A percentile compares a stretch with the other conserved stretches of the same genome.
phyloP scores from a whole-genome alignment of 2,113 vertebrate genomes.

The Equus quagga region DNA sequence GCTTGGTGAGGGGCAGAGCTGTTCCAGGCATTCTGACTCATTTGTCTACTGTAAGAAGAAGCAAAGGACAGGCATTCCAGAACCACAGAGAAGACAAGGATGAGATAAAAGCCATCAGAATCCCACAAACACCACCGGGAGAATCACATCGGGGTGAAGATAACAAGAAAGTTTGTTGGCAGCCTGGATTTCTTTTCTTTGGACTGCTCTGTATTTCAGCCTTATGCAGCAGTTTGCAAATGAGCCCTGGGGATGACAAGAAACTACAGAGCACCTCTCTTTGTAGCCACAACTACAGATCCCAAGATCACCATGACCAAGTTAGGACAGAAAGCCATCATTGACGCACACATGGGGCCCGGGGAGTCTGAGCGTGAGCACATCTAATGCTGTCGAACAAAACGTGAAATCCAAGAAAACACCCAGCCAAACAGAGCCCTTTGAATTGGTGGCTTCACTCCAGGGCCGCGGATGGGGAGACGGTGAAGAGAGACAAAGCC shows the following conservation, averaged over 20 bases:
- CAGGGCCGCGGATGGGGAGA: constrained; percentile 42
- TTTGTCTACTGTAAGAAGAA: not conserved
- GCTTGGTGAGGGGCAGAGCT: not conserved
- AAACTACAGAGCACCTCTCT: constrained; percentile 57
- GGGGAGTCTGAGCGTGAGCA: constrained; percentile 69
- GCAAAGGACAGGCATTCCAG: not conserved
- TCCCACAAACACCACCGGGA: not conserved
- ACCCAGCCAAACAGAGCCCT: constrained; percentile 73
- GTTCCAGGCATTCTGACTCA: not conserved
- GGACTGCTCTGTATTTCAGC: not conserved
- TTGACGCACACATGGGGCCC: constrained; percentile 69
- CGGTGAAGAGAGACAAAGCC: constrained; percentile 65
- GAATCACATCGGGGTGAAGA: not conserved
- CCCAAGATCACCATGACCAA: constrained; percentile 66
- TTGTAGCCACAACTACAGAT: constrained; percentile 58
- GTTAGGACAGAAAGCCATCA: constrained; percentile 66
- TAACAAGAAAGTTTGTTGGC: not conserved
- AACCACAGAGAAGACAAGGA: not conserved
- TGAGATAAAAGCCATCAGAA: not conserved
- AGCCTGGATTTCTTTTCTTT: not conserved
- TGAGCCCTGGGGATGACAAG: not conserved
- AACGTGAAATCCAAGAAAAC: constrained; percentile 79
- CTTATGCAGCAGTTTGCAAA: not conserved
- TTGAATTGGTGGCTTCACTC: constrained; percentile 74
- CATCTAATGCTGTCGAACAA: constrained; percentile 75